Base-by-base conservation (phyloP, 2,797 vertebrate genomes). In the Hemitrygon akajei region DNA sequence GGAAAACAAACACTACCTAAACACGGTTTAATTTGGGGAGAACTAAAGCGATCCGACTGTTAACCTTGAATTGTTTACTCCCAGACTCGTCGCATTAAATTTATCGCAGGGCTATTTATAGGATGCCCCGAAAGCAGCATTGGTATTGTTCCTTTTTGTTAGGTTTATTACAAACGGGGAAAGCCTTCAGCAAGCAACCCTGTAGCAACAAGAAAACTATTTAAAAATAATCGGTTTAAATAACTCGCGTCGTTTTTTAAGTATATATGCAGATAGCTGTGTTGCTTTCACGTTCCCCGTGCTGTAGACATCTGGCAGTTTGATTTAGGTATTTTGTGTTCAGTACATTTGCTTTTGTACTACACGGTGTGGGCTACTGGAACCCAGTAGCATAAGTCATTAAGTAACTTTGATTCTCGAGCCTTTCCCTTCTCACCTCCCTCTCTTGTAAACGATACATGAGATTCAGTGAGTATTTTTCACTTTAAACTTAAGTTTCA, bases 1-100 rank as follows among this genome's bases (percentile, higher is more conserved):
- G 73, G 60, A 91, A 91, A 75, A 73, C 89, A 92, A 92, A 66
- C 89, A 92, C 69, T 37, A 56, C 73, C 66, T 47, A 47, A 47
- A 92, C 69, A 66, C 73, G 69, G 89, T 47, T 3, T 66, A 91
- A 73, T 40, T 75, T 7, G 34, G 69, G 47, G 47, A 3, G 47
- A 92, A 73, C 9, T 30, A 27, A 73, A 92, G 37, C 34, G 22
- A 71, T 92, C 60, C 25, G 22, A 73, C 22, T 34, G 25, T 47
- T 34, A 34, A 75, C 69, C 40, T 92, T 30, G 86, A 22, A 69
- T 20, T 47, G 66, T 92, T 92, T 92, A 40, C 89, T 73, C 89
- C 22, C 37, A 73, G 66, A 92, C 40, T 40, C 40, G 66, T 91
- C 25, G 71, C 66, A 91, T n/a, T 91, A 22, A 91, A 73, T n/a